Evolutionary conservation across 2,113 vertebrate species (phyloP), one percentile per base, ranked within the genome.

Genomic region (Crotalus helleri): DNA sequence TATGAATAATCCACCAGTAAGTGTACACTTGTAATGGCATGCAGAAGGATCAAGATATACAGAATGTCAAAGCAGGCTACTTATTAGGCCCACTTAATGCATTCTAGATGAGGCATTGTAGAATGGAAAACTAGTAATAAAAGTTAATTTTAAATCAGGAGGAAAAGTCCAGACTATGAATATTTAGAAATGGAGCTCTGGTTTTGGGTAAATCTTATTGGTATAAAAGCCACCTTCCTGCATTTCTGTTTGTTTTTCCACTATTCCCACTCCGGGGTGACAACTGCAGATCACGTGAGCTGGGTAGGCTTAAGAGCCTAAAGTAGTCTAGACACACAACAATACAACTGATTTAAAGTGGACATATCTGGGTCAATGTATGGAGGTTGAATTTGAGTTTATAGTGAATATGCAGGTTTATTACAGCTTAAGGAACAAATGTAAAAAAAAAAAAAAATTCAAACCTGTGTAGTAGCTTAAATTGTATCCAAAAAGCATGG

Each of bases 321-420:
- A 5, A 17, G 29, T 49, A 91, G 4, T 74, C 94, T 96, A 95
- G 96, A 96, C 92, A 94, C 94, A 94, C 90, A 90, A 92, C 94
- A 74, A 19, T 6, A 74, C 33, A 81, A 81, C 33, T 95, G 95
- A 89, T 95, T 95, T 95, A 94, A 95, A 95, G 94, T 96, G 94
- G 21, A 9, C 8, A 49, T n/a, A 49, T 93, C 92, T 95, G 92
- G 92, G 93, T 96, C 74, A 44, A 81, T 44, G 33, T 81, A 81
- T 44, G 74, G 17, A 81, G 74, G 74, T 1, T 81, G 94, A 92
- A 96, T 94, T 93, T 94, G 94, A 97, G 96, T 90, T 94, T 94
- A 96, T 96, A 96, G 95, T 90, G 61, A 93, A 93, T 94, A 94
- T 95, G 95, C 90, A 95, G 90, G 89, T 91, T 61, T 95, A 24